Conservation (phyloP, 2,113 vertebrate species). For the Aldabrachelys gigantea region DNA sequence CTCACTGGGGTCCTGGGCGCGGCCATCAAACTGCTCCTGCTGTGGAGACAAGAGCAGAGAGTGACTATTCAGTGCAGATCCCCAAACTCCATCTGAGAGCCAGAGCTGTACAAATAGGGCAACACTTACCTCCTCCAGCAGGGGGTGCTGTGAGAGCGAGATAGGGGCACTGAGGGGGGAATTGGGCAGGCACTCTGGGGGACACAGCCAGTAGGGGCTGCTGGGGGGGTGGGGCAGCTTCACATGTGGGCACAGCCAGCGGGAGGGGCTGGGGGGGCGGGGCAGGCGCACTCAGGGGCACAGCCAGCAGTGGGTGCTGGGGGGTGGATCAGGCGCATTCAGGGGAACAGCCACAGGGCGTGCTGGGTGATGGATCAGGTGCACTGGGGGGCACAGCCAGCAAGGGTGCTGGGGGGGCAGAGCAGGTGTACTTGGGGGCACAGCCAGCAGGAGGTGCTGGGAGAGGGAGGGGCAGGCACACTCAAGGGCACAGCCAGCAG, state of each 20-base stretch:
- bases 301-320: neutral
- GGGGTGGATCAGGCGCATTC: neutral
- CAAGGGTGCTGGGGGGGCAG: too few species aligned
- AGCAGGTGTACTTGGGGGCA: too few species aligned
- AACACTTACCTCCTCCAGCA: neutral
- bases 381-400: too few species aligned
- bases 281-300: fast-evolving
- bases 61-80: neutral
- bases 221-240: neutral
- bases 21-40: slow-evolving; percentile 46
- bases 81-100: neutral
- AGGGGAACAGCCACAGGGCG: too few species aligned
- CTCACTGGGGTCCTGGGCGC: slow-evolving; percentile 65
- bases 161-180: neutral
- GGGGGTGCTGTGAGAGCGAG: neutral
- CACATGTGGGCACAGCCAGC: too few species aligned
- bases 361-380: too few species aligned
- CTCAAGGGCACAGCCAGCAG: too few species aligned
- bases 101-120: neutral
- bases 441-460: neutral
- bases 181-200: neutral
- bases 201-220: too few species aligned
- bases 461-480: too few species aligned
- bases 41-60: neutral
- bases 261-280: neutral